Evolutionary conservation across 2,113 vertebrate species (phyloP), one percentile per base, ranked within the genome.

Genomic region (Cyprinodon brontotheroides): DNA sequence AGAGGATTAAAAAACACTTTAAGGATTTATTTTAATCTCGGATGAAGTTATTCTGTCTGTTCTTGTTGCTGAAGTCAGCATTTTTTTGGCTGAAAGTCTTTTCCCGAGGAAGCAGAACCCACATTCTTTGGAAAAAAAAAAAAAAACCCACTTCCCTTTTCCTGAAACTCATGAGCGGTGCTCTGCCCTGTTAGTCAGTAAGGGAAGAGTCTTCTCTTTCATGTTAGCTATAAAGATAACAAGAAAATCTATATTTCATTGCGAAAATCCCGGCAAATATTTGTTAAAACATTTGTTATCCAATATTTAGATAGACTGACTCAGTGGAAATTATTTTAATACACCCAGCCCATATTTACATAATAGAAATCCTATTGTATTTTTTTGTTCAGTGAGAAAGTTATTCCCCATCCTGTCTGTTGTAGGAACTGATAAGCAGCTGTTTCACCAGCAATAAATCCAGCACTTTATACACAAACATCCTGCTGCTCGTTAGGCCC

Each of bases 101-200:
- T 80, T 75, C 79, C 82, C 38, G 70, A 91, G 91, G 89, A 90
- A 89, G 79, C 63, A 1, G 3, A 67, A 53, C 65, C 53, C 6
- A 66, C 70, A 78, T 78, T 85, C 72, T 84, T 0, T 80, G 59
- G 83, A 78, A 79, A 74, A 76, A 76, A 48, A 78, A 79, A 74
- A 76, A 76, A 48, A 80, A 81, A 68, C 48, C 0, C 1, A 74
- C 74, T 88, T 90, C 81, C 86, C 61, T 68, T 87, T 83, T 89
- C 90, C 86, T 69, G 45, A 62, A 65, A 72, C n/a, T 74, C 57
- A 36, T 11, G 47, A 61, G 14, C 12, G 63, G 79, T 70, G 72
- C 78, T 80, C 70, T 77, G 80, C 83, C 81, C 84, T 67, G 68
- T 12, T 17, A 48, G 50, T 74, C 65, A 3, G 29, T 4, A 11